Evolutionary conservation across 2,888 invertebrate genomes (phyloP).

Genomic region (Lampropteryx suffumata): DNA sequence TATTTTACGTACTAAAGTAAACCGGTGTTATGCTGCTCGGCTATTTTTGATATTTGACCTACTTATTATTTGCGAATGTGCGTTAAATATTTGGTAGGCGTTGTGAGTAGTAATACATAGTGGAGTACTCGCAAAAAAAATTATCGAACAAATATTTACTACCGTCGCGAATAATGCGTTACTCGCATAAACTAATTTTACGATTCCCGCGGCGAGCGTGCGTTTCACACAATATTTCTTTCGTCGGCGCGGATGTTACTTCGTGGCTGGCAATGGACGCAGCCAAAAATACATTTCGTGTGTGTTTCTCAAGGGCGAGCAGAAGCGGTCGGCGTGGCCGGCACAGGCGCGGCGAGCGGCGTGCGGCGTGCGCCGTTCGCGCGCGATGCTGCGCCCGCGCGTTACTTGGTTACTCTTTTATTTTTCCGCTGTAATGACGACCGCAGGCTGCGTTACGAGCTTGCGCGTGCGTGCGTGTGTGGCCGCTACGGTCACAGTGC

Average conservation of each 20-base stretch:
- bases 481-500: background rate
- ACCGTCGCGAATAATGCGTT: slow-evolving; percentile 43
- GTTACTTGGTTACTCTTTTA: slow-evolving; percentile 44
- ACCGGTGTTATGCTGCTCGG: slow-evolving; percentile 18
- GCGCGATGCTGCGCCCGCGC: slow-evolving; percentile 28
- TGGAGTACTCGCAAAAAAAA: slow-evolving; percentile 20
- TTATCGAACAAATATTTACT: slow-evolving; percentile 47
- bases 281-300: slow-evolving; percentile 78
- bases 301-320: slow-evolving; percentile 73
- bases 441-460: slow-evolving; percentile 44
- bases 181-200: slow-evolving; percentile 53
- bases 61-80: slow-evolving; percentile 24
- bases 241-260: slow-evolving; percentile 65
- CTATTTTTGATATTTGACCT: slow-evolving; percentile 30
- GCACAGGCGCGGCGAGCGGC: slow-evolving; percentile 7
- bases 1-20: slow-evolving; percentile 23
- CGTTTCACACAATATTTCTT: slow-evolving; percentile 63
- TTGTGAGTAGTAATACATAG: slow-evolving; percentile 12
- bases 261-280: slow-evolving; percentile 74
- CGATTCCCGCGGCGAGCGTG: slow-evolving; percentile 46
- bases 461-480: slow-evolving; percentile 7
- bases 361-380: slow-evolving; percentile 5
- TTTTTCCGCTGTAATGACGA: slow-evolving; percentile 59
- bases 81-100: slow-evolving; percentile 1
- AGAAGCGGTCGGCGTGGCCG: slow-evolving; percentile 24